These are phyloP conservation scores for Leptatherina wallacei DNA, from an alignment of 2,797 vertebrate species.

Conservation along the genomic window DNA sequence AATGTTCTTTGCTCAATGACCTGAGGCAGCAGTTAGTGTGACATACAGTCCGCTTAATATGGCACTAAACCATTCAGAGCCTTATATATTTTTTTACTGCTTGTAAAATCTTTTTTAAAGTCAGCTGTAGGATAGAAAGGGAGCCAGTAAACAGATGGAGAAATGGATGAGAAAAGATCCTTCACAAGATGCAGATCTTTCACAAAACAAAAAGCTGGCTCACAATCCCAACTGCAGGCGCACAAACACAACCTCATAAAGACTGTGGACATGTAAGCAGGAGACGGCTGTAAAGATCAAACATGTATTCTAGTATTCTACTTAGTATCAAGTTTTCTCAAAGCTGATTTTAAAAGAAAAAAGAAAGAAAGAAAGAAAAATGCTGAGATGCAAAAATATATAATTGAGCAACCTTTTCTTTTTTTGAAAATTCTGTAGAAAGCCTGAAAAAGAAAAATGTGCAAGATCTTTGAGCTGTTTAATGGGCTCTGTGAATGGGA, in stretches of 20 bases:
- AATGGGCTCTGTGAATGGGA: neutral
- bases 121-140: neutral
- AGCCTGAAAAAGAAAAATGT: neutral
- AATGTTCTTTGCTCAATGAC: neutral
- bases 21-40: neutral
- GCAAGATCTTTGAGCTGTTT: conserved; percentile 9
- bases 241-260: neutral
- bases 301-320: neutral
- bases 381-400: neutral
- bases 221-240: neutral
- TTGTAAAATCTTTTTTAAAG: conserved; percentile 5
- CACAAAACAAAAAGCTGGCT: neutral
- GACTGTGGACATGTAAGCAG: conserved; percentile 11
- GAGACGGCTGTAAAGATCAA: conserved; percentile 21
- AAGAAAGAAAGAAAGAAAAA: neutral
- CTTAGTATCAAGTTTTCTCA: neutral
- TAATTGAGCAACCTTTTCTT: neutral
- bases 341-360: neutral
- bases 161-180: conserved; percentile 1
- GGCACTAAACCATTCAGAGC: neutral
- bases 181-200: conserved; percentile 17
- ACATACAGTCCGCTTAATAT: neutral
- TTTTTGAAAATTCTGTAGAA: neutral
- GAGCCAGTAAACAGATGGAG: neutral
- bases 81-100: neutral